Percentiles rank a stretch among this genome's conserved stretches.
Conservation (phyloP, 2,888 invertebrate species). For the Mamestra brassicae region DNA sequence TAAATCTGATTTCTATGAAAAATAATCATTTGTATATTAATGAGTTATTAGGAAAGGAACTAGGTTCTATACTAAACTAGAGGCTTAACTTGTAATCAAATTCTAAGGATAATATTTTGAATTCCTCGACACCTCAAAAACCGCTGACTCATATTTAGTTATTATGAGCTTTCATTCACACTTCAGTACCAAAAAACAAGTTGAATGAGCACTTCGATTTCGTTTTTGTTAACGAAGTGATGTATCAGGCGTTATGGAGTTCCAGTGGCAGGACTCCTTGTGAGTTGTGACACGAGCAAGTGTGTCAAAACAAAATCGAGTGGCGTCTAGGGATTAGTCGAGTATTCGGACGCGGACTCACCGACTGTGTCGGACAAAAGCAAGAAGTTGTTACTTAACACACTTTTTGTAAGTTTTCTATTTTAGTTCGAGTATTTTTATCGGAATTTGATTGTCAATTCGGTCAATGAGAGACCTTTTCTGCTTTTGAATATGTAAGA, state of each 20-base stretch:
- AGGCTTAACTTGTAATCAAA: slow-evolving; percentile 43
- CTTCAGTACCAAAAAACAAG: slow-evolving; percentile 69
- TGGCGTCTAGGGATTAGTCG: slow-evolving; percentile 84
- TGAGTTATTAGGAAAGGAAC: slow-evolving; percentile 7
- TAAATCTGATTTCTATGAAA: slow-evolving; percentile 6
- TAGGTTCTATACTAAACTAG: background rate
- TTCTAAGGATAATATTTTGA: slow-evolving; percentile 57
- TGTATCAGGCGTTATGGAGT: slow-evolving; percentile 64
- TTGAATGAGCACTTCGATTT: slow-evolving; percentile 79
- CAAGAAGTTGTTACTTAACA: slow-evolving; percentile 66
- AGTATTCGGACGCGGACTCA: slow-evolving; percentile 74
- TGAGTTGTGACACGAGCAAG: slow-evolving; percentile 80
- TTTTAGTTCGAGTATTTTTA: slow-evolving; percentile 64
- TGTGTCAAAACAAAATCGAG: slow-evolving; percentile 90
- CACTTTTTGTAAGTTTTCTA: slow-evolving; percentile 64
- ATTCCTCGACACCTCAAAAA: slow-evolving; percentile 59
- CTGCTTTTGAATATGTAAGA: slow-evolving; percentile 56
- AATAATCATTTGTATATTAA: slow-evolving; percentile 20
- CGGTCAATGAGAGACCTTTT: slow-evolving; percentile 60
- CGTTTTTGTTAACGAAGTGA: slow-evolving; percentile 73
- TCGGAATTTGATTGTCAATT: slow-evolving; percentile 64
- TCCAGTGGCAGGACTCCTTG: slow-evolving; percentile 75
- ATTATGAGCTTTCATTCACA: slow-evolving; percentile 80
- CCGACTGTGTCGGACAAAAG: slow-evolving; percentile 76
- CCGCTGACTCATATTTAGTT: slow-evolving; percentile 79